Conservation (phyloP, 2,113 vertebrate species). For the Coregonus clupeaformis region DNA sequence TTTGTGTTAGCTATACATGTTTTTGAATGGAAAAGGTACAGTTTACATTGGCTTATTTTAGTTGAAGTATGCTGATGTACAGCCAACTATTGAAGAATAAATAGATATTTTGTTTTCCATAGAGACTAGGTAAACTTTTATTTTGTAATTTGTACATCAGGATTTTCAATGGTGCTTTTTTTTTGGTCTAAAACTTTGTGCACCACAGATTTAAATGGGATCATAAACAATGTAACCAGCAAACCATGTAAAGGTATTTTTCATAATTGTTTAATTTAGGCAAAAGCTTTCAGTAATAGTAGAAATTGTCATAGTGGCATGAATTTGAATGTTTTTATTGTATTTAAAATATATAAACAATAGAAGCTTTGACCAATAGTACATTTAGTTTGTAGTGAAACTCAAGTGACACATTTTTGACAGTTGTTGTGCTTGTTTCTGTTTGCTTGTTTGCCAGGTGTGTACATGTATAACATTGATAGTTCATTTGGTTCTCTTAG, state of each 20-base stretch:
- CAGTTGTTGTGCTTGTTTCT: slow-evolving; percentile 38
- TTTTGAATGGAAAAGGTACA: slow-evolving; percentile 9
- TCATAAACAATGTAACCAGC: background rate
- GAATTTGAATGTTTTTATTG: slow-evolving; percentile 33
- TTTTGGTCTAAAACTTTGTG: slow-evolving; percentile 12
- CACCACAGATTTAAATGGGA: slow-evolving; percentile 31
- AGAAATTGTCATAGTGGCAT: slow-evolving; percentile 35
- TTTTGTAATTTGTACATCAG: background rate
- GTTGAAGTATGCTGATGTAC: background rate
- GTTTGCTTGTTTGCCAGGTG: slow-evolving; percentile 40
- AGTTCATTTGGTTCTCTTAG: slow-evolving; percentile 20
- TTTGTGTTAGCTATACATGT: slow-evolving; percentile 40
- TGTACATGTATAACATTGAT: slow-evolving; percentile 23
- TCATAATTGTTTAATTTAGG: slow-evolving; percentile 35
- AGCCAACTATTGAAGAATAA: slow-evolving; percentile 29
- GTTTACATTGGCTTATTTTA: slow-evolving; percentile 17
- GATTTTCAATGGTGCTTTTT: slow-evolving; percentile 33
- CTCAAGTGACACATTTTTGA: slow-evolving; percentile 25
- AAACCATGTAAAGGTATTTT: background rate
- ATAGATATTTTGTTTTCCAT: background rate
- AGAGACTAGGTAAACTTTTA: background rate
- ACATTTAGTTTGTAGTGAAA: slow-evolving; percentile 38
- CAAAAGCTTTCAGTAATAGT: slow-evolving; percentile 27
- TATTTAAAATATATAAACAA: slow-evolving; percentile 30
- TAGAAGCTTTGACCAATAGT: slow-evolving; percentile 12